Evolutionary conservation across 2,113 vertebrate genomes (phyloP), one percentile per base, ranked within the genome.

Genomic region (Hirundichthys speculiger): DNA sequence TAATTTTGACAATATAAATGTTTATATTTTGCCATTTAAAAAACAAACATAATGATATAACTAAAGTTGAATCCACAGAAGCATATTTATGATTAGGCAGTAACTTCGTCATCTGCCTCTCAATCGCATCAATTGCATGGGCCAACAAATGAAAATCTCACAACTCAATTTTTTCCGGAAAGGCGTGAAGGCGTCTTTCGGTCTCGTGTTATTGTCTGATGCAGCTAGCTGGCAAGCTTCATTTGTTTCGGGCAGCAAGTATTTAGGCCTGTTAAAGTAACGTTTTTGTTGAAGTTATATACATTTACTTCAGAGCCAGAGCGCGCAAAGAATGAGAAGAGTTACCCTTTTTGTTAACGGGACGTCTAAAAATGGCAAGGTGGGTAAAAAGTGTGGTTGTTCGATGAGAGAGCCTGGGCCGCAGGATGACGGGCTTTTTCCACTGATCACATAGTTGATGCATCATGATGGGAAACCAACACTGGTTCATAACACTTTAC

Each of bases 321-420:
- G 80, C 70, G 38, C 25, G 42, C 68, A 79, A 88, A 93, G 77
- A 85, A 98, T 99, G 97, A 93, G 96, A 94, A 93, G 96, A 93
- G 97, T 97, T 39, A 99, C 96, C 75, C 91, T 99, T 73, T 98
- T 98, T 90, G 93, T 97, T 54, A 98, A 97, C 86, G 97, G 97
- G 83, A 95, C 93, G 58, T 92, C 92, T 78, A 94, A 92, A 87
- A 96, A 96, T 84, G 97, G 96, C 70, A 98, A 98, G 97, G 97
- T 97, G 86, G 86, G 95, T 77, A 38, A 56, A 43, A 54, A 25
- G 19, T 22, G 39, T 19, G 9, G 7, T 2, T 25, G 45, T 46
- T 48, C 2, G 34, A 11, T 43, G 41, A 21, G 12, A 13, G 38
- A 38, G 58, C 12, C 10, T 6, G 76, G 79, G 79, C 75, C 74